These are phyloP conservation scores for Ommatoiulus sabulosus DNA, from an alignment of 2,888 invertebrate species.

Conservation along the genomic window DNA sequence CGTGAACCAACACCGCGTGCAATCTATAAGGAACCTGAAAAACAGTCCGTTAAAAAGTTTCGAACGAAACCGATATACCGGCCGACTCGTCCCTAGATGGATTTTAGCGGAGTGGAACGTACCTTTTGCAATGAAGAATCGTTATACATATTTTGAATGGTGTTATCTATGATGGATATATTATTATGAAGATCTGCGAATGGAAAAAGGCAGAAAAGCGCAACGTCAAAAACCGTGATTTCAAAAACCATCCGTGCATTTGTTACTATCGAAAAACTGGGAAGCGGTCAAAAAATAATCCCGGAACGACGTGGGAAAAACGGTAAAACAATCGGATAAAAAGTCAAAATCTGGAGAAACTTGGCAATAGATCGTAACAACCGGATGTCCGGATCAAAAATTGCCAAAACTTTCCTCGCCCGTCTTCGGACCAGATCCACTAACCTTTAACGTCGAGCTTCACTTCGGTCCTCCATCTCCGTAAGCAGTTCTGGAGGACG, in stretches of 20 bases:
- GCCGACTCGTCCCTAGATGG: background rate
- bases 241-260: too few relatives aligned
- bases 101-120: constrained; percentile 20
- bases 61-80: background rate
- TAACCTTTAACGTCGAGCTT: constrained; percentile 66
- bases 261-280: too few relatives aligned
- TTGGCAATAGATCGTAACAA: too few relatives aligned
- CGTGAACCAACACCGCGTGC: constrained; percentile 70
- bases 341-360: too few relatives aligned
- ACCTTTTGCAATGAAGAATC: constrained; percentile 66
- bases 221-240: too few relatives aligned
- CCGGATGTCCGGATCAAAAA: too few relatives aligned
- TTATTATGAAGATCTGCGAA: constrained; percentile 65
- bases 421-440: too few relatives aligned
- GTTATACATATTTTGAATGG: constrained; percentile 66
- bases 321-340: too few relatives aligned
- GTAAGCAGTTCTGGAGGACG: constrained; percentile 67
- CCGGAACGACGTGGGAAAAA: too few relatives aligned
- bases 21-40: constrained; percentile 67
- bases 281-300: too few relatives aligned
- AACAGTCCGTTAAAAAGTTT: background rate
- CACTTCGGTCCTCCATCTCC: constrained; percentile 68
- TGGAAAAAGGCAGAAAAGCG: background rate
- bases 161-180: constrained; percentile 65
- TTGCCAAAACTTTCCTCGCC: too few relatives aligned